These are phyloP conservation scores for Stenichneumon culpator DNA, from an alignment of 2,888 invertebrate species.

Conservation along the genomic window DNA sequence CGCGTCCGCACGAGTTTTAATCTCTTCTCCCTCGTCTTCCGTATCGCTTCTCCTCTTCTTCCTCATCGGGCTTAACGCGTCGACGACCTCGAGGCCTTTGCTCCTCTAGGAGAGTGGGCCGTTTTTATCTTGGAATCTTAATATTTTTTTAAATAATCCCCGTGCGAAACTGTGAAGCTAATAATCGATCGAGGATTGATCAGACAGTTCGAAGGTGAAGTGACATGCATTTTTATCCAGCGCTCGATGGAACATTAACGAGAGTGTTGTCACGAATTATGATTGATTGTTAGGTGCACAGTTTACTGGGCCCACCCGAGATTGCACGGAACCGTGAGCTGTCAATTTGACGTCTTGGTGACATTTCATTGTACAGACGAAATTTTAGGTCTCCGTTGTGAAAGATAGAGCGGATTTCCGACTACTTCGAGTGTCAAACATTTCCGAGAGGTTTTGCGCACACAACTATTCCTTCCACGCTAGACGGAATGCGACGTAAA, in stretches of 20 bases:
- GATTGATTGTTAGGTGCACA: neutral
- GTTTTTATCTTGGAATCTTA: neutral
- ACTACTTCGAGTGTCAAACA: neutral
- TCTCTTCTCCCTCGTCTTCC: constrained; percentile 15
- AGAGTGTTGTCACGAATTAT: constrained; percentile 26
- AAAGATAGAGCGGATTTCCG: neutral
- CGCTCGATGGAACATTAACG: constrained; percentile 3
- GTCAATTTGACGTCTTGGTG: neutral
- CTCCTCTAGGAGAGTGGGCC: neutral
- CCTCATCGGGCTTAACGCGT: constrained; percentile 22
- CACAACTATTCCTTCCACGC: neutral
- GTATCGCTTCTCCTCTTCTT: constrained; percentile 32
- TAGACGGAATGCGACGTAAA: neutral
- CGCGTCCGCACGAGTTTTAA: constrained; percentile 51
- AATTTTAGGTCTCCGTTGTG: neutral
- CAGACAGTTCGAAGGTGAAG: constrained; percentile 49
- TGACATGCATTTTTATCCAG: constrained; percentile 31
- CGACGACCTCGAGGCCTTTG: constrained; percentile 9
- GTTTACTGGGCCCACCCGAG: neutral
- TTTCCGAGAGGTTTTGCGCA: neutral
- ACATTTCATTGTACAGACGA: neutral
- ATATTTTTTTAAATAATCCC: neutral
- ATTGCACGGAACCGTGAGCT: neutral
- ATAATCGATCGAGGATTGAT: constrained; percentile 12
- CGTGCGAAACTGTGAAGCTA: constrained; percentile 46